A percentile compares a stretch with the other conserved stretches of the same genome.
Evolutionary conservation across 2,888 invertebrate species (phyloP).

Genomic region (Trachelus troglodyta): DNA sequence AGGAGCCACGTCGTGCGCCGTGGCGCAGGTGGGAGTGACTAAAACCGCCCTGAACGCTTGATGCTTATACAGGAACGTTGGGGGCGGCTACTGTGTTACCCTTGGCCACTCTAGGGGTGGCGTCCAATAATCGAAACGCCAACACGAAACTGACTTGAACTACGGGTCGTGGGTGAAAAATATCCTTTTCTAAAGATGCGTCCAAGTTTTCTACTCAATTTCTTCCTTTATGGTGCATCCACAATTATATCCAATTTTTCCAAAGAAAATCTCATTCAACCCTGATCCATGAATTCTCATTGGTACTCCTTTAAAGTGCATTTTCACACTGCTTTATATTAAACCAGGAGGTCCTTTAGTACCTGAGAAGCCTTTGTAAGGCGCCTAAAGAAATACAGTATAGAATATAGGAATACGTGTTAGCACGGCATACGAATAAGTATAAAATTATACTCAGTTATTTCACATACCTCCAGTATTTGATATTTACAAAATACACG

Average conservation of each 20-base stretch:
- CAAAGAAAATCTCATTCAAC: too few species aligned
- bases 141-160: background rate
- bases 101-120: slow-evolving; percentile 16
- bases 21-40: slow-evolving; percentile 56
- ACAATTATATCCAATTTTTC: background rate
- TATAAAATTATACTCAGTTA: background rate
- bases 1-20: slow-evolving; percentile 9
- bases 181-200: background rate
- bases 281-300: too few species aligned
- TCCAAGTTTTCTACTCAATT: background rate
- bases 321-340: background rate
- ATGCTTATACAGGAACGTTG: slow-evolving; percentile 36
- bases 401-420: background rate
- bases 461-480: background rate
- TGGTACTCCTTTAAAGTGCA: background rate
- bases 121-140: slow-evolving; percentile 18
- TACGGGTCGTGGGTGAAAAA: background rate
- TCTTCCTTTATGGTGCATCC: background rate
- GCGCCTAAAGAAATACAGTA: background rate
- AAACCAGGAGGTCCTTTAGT: background rate
- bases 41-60: slow-evolving; percentile 47
- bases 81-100: slow-evolving; percentile 21
- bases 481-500: background rate
- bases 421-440: background rate
- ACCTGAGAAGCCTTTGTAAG: background rate